These are phyloP conservation scores for Hydriomena furcata DNA, from an alignment of 2,888 invertebrate genomes.

Conservation along the genomic window DNA sequence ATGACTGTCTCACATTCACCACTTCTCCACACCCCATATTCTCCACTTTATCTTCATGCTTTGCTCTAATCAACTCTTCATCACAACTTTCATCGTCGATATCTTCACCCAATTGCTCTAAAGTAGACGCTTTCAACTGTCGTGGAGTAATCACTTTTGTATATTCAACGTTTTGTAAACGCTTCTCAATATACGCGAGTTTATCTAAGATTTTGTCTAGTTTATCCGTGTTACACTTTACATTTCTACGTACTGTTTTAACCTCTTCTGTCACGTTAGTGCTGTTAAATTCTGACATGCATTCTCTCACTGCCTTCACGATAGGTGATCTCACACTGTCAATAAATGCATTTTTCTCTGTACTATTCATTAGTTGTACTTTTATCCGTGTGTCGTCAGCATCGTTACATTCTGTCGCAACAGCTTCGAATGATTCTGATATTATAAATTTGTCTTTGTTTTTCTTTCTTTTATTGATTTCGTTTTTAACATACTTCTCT, in stretches of 20 bases:
- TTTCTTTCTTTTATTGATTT: slow-evolving; percentile 39
- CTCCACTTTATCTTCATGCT: slow-evolving; percentile 26
- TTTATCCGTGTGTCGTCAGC: slow-evolving; percentile 60
- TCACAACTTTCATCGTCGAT: slow-evolving; percentile 55
- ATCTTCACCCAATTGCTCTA: slow-evolving; percentile 63
- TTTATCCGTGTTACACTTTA: slow-evolving; percentile 53
- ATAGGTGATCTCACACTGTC: slow-evolving; percentile 64
- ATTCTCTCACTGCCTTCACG: slow-evolving; percentile 61
- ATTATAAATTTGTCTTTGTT: slow-evolving; percentile 45
- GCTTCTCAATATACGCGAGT: slow-evolving; percentile 58
- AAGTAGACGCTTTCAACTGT: slow-evolving; percentile 48
- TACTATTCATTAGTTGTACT: slow-evolving; percentile 71
- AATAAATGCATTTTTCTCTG: slow-evolving; percentile 59
- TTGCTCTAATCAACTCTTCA: slow-evolving; percentile 47
- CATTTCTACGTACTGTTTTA: slow-evolving; percentile 46
- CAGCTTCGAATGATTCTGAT: slow-evolving; percentile 68
- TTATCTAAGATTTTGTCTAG: slow-evolving; percentile 60
- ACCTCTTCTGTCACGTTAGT: slow-evolving; percentile 45
- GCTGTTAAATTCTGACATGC: slow-evolving; percentile 51
- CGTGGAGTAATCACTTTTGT: slow-evolving; percentile 16
- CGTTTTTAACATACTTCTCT: slow-evolving; percentile 47
- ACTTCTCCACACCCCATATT: slow-evolving; percentile 51
- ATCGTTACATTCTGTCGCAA: slow-evolving; percentile 55
- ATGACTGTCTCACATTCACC: slow-evolving; percentile 29
- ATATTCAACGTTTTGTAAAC: slow-evolving; percentile 34